phyloP scores from a whole-genome alignment of 2,113 vertebrate species.

The Burhinus oedicnemus region DNA sequence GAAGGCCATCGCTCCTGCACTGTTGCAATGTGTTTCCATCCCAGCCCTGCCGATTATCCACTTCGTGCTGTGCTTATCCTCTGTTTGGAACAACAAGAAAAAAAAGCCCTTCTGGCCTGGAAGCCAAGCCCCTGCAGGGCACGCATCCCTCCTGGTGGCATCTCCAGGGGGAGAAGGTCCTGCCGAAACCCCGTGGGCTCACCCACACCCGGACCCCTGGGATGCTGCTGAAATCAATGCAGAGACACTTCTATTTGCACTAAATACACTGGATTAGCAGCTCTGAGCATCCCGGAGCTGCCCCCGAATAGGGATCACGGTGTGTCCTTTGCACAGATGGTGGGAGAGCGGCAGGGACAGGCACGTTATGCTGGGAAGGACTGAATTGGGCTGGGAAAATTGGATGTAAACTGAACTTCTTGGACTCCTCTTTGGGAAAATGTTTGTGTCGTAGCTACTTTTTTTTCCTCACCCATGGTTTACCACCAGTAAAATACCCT shows the following conservation, averaged over 20 bases:
- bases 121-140: background rate
- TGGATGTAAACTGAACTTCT: background rate
- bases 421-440: background rate
- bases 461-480: background rate
- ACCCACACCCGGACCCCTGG: rapidly evolving
- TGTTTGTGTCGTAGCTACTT: background rate
- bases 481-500: background rate
- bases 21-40: background rate
- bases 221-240: background rate
- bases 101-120: background rate
- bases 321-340: rapidly evolving
- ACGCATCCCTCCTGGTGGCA: background rate
- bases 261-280: rapidly evolving
- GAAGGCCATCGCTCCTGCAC: background rate
- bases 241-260: rapidly evolving
- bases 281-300: background rate
- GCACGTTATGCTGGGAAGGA: background rate
- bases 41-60: background rate
- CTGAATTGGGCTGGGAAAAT: background rate
- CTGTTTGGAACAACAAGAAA: background rate
- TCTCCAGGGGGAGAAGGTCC: background rate
- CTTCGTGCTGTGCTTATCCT: background rate
- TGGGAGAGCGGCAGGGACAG: background rate
- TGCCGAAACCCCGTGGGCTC: background rate
- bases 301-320: background rate